phyloP scores from a whole-genome alignment of 2,888 invertebrate species.

The Idaea dimidiata region DNA sequence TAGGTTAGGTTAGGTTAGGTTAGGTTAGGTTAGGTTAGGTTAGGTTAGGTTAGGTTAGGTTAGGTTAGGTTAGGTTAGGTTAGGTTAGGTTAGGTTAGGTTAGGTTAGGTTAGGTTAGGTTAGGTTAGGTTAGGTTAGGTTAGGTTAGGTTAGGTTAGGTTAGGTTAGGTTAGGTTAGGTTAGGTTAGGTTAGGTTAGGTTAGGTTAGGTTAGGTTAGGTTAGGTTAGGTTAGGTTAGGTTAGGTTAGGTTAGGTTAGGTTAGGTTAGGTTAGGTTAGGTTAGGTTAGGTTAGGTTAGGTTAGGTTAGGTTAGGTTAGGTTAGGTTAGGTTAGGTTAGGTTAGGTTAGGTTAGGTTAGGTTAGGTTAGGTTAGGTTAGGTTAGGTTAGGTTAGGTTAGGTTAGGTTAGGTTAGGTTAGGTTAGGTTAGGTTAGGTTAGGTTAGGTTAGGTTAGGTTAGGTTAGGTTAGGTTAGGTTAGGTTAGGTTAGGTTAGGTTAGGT shows the following conservation, averaged over 20 bases:
- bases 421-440: conserved; percentile 19
- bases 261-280: conserved; percentile 20
- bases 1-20: conserved; percentile 24
- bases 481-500: conserved; percentile 19
- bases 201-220: conserved; percentile 22
- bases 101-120: conserved; percentile 9
- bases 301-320: conserved; percentile 20
- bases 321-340: conserved; percentile 18
- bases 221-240: conserved; percentile 21
- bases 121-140: conserved; percentile 21
- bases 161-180: conserved; percentile 21
- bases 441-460: conserved; percentile 23
- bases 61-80: conserved; percentile 22
- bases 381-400: conserved; percentile 23
- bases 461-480: conserved; percentile 21
- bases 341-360: conserved; percentile 23
- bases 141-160: conserved; percentile 22
- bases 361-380: conserved; percentile 22
- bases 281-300: conserved; percentile 21
- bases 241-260: conserved; percentile 22
- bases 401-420: conserved; percentile 21
- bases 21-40: conserved; percentile 32
- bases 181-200: conserved; percentile 17
- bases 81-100: conserved; percentile 20
- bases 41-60: conserved; percentile 19